Conservation (phyloP, 2,797 vertebrate genomes). For the Darevskia nairensis region DNA sequence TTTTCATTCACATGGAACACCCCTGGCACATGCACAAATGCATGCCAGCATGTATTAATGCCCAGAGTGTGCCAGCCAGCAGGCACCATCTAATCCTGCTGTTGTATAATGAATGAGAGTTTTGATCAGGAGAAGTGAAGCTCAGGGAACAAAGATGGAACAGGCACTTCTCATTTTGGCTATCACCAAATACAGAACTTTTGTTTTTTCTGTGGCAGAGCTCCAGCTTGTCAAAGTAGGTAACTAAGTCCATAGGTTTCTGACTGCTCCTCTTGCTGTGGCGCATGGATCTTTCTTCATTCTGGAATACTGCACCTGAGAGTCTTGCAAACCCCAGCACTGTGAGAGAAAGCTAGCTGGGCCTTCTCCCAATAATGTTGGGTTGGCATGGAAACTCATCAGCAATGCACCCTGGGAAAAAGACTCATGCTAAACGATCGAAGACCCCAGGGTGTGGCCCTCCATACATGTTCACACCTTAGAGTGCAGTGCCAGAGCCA, state of each 20-base stretch:
- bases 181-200: not conserved
- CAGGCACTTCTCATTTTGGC: not conserved
- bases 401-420: not conserved
- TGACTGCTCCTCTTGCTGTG: not conserved
- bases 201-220: slow-evolving; percentile 2
- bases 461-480: no score
- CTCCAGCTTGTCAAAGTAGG: slow-evolving; percentile 13
- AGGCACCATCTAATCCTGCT: slow-evolving; percentile 68
- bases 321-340: not conserved
- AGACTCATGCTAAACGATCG: not conserved
- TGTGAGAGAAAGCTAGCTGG: not conserved
- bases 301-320: fast-evolving
- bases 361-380: not conserved
- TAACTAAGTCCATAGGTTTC: not conserved
- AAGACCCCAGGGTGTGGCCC: no score
- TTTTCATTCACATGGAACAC: slow-evolving; percentile 62
- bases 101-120: slow-evolving; percentile 64
- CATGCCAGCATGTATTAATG: slow-evolving; percentile 67
- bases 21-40: slow-evolving; percentile 53
- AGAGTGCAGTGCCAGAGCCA: no score
- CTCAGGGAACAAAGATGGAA: slow-evolving; percentile 45
- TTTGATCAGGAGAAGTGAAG: slow-evolving; percentile 55
- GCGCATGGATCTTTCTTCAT: not conserved
- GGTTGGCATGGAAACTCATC: not conserved
- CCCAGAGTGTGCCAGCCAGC: slow-evolving; percentile 63